Base-by-base conservation (phyloP, 2,888 invertebrate species). In the Encarsia formosa region DNA sequence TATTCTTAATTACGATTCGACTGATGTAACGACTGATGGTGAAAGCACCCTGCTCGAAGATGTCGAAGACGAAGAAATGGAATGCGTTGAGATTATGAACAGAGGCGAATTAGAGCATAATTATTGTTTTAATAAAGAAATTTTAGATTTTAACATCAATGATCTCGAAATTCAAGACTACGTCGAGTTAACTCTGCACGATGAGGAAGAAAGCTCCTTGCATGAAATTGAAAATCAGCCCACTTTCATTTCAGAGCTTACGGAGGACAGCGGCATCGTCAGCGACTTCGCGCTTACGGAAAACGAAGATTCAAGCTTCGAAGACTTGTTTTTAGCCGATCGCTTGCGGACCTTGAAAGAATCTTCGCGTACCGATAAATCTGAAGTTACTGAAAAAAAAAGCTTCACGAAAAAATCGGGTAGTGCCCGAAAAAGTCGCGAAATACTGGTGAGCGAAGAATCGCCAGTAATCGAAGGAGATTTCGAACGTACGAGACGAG, bases 251-350 rank as follows among this genome's bases (percentile, higher is more conserved):
- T 24, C 39, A 1, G 39, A 5, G 2, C 24, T 16, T 1, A 44
- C 34, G 3, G 49, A 49, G 19, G 49, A 49, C 32, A 54, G 54
- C 19, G 54, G 54, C n/a, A 46, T 54, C 11, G 49, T 49, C 18
- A 54, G 45, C 19, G 23, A 9, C 4, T 15, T 46, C 6, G 20
- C 15, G 15, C 46, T 49, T 23, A 41, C 13, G 23, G 48, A 48
- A 22, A 20, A 19, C 16, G 26, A 5, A 5, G 26, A 11, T n/a
- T n/a, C n/a, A n/a, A n/a, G n/a, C n/a, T n/a, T n/a, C n/a, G n/a
- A n/a, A n/a, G n/a, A n/a, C n/a, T n/a, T n/a, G n/a, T n/a, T n/a
- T n/a, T n/a, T n/a, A n/a, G n/a, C n/a, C n/a, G n/a, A n/a, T n/a
- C n/a, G n/a, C n/a, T n/a, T n/a, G n/a, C n/a, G n/a, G n/a, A n/a